Evolutionary conservation across 2,113 vertebrate species (phyloP), one percentile per base, ranked within the genome.

Genomic region (Candoia aspera): DNA sequence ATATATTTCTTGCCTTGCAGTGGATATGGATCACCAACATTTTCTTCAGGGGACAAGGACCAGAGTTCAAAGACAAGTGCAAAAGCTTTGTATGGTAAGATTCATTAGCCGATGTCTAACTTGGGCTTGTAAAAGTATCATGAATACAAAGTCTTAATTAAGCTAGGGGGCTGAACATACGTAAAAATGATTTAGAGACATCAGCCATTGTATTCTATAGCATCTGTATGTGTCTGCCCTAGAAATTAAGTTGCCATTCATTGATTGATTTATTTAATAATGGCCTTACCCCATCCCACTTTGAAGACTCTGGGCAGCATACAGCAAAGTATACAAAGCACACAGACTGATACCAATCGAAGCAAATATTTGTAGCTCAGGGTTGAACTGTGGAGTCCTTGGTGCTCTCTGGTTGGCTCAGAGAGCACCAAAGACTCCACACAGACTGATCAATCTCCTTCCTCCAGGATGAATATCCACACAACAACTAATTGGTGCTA

Each of bases 81-180:
- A 55, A 98, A 98, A 95, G 97, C 97, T 93, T 97, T 98, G 84
- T 98, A 98, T 84, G 98, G 98, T 98, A 97, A 92, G 97, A 1
- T 92, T 2, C 15, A 13, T 15, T 37, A 12, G 23, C 17, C 46
- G 9, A 87, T 0, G 0, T 37, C 62, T 86, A 15, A 87, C 86
- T 55, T 68, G 15, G 64, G 10, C 55, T 19, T 53, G 13, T 33
- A 24, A 37, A 54, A 90, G 33, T 62, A 62, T 86, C 89, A 1
- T 90, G 46, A 89, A 42, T 58, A 29, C 83, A 29, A 55, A 92
- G 13, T 64, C 60, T 8, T 88, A 92, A 94, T 91, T 62, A 46
- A 86, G 90, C 1, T 0, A 37, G 62, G 55, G 59, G 55, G 54
- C 92, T 37, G 33, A 13, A 64, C 29, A 21, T 57, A 59, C 29